These are phyloP conservation scores for Geopemphigus sp. DNA, from an alignment of 1,140 invertebrate species.

Conservation along the genomic window DNA sequence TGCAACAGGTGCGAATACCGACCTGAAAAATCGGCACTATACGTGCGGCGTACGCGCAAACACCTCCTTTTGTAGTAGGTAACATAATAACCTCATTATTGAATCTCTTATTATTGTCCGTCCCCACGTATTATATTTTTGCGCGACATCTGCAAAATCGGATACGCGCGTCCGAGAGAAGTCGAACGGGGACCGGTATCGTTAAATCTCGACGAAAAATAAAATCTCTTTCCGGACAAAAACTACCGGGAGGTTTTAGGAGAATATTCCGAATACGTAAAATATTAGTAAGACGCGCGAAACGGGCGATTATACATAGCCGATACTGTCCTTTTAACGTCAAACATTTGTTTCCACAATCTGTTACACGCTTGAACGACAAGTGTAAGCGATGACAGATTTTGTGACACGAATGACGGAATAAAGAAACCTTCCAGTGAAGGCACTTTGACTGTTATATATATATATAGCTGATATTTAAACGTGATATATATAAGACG, in stretches of 20 bases:
- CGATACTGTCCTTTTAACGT: too few relatives aligned
- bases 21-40: neutral
- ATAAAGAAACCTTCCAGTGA: too few relatives aligned
- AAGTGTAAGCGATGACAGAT: too few relatives aligned
- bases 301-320: too few relatives aligned
- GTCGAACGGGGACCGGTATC: neutral
- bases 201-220: neutral
- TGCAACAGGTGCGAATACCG: neutral
- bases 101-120: neutral
- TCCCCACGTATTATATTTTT: neutral
- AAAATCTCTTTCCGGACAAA: constrained; percentile 4
- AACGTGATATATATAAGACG: too few relatives aligned
- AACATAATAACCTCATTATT: neutral
- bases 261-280: too few relatives aligned
- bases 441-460: too few relatives aligned
- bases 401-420: too few relatives aligned
- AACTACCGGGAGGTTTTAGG: neutral
- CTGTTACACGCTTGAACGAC: too few relatives aligned
- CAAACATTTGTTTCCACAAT: too few relatives aligned
- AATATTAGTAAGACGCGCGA: too few relatives aligned
- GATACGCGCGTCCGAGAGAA: neutral
- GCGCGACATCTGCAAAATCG: neutral
- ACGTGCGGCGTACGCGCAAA: neutral
- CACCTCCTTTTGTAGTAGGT: neutral
- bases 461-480: too few relatives aligned